Percentiles rank a stretch among this genome's conserved stretches.
These are phyloP conservation scores for Cyrtodaria siliqua DNA, from an alignment of 2,888 invertebrate species.

Conservation along the genomic window DNA sequence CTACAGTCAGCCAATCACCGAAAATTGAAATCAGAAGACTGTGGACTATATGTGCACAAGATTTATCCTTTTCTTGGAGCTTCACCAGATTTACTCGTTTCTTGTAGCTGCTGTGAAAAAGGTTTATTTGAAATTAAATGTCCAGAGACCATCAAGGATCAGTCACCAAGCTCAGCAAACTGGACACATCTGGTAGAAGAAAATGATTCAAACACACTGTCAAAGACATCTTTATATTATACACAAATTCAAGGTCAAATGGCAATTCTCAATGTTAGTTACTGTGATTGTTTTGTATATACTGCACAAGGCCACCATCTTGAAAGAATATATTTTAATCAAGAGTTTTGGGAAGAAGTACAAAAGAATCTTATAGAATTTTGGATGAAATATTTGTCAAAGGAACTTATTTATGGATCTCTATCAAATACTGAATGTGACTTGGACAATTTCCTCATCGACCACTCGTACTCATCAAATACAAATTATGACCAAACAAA, in stretches of 20 bases:
- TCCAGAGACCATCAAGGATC: conserved; percentile 21
- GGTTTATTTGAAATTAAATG: conserved; percentile 23
- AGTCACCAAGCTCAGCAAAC: not conserved
- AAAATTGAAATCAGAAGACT: not conserved
- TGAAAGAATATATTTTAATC: conserved; percentile 9
- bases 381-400: conserved; percentile 4
- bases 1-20: no score
- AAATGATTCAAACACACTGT: not conserved
- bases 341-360: conserved; percentile 10
- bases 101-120: conserved; percentile 13
- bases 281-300: conserved; percentile 28
- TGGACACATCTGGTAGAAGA: conserved; percentile 10
- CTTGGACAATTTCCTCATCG: no score
- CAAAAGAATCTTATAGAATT: conserved; percentile 15
- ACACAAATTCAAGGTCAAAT: conserved; percentile 28
- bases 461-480: no score
- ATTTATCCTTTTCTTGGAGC: conserved; percentile 6
- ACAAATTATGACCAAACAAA: no score
- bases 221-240: not conserved
- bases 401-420: no score
- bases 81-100: conserved; percentile 1
- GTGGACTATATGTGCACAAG: not conserved
- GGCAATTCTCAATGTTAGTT: conserved; percentile 5
- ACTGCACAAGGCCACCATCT: conserved; percentile 7
- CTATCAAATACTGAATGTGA: no score